Base-by-base conservation (phyloP, 2,888 invertebrate species). In the Opisthograptis luteolata region DNA sequence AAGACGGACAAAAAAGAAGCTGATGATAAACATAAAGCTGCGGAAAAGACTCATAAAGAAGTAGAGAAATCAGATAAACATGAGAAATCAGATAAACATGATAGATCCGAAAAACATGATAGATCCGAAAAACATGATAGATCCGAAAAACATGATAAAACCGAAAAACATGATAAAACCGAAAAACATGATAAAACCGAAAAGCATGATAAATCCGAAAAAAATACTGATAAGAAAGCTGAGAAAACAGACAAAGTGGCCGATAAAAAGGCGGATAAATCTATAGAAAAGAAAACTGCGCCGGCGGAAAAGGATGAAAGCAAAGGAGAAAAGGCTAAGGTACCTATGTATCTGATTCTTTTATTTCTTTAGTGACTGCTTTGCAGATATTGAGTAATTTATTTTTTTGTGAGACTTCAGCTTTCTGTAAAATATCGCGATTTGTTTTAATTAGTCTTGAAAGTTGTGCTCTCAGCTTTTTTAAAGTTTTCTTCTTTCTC, bases 251-350 rank as follows among this genome's bases (percentile, higher is more conserved):
- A 19, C 27, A 25, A 25, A 10, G 22, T 1, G 3, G 22, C 2
- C 1, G 22, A 22, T 1, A 22, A 22, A n/a, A 25, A 49, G n/a
- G 22, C 45, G 2, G 72, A 69, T 44, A 53, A 63, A 15, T 8
- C 40, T 4, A 9, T 15, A 52, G 56, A 62, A 47, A 60, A 60
- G 58, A 62, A 65, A 53, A 20, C 47, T 14, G 45, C 58, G 44
- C 34, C 32, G 30, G 34, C 44, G 57, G 40, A 58, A 57, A 43
- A 27, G 9, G 43, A 35, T 13, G 43, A 43, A 20, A 69, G 55
- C 31, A 76, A 75, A 61, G 76, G 70, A 47, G 83, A 84, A 14
- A 79, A 79, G 62, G 71, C 59, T 53, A 87, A 86, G 78, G 87
- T 87, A 57, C n/a, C n/a, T n/a, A n/a, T n/a, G n/a, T n/a, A n/a